A percentile compares a stretch with the other conserved stretches of the same genome.
Conservation (phyloP, 2,797 vertebrate species). For the Heterohyrax brucei region DNA sequence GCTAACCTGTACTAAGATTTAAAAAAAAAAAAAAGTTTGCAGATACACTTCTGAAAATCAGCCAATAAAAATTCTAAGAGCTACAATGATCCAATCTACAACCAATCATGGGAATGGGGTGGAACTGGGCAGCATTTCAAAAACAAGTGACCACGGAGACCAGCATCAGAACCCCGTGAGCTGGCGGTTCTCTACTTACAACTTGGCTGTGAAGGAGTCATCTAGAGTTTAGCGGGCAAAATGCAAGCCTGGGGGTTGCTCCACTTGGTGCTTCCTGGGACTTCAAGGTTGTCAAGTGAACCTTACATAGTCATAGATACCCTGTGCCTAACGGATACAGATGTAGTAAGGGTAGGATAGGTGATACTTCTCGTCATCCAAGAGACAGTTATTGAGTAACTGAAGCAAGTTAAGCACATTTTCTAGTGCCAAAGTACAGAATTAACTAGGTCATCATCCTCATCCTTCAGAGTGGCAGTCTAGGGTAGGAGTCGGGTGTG, state of each 20-base stretch:
- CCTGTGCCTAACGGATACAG: accelerated
- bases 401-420: background rate
- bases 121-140: background rate
- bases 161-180: background rate
- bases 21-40: background rate
- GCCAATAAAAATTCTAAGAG: background rate
- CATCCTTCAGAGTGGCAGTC: background rate
- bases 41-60: background rate
- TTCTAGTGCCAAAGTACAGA: background rate
- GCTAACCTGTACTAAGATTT: background rate
- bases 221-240: background rate
- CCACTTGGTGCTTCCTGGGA: background rate
- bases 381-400: background rate
- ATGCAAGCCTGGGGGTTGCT: background rate
- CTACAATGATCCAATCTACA: background rate
- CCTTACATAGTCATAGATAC: accelerated
- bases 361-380: background rate
- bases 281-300: accelerated
- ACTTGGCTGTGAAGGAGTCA: background rate
- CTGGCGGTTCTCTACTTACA: background rate
- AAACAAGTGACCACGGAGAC: background rate
- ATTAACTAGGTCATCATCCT: too few species aligned
- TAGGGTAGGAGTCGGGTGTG: background rate
- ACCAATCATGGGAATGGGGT: background rate
- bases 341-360: background rate